These are phyloP conservation scores for Labroides dimidiatus DNA, from an alignment of 2,797 vertebrate species.

Conservation along the genomic window DNA sequence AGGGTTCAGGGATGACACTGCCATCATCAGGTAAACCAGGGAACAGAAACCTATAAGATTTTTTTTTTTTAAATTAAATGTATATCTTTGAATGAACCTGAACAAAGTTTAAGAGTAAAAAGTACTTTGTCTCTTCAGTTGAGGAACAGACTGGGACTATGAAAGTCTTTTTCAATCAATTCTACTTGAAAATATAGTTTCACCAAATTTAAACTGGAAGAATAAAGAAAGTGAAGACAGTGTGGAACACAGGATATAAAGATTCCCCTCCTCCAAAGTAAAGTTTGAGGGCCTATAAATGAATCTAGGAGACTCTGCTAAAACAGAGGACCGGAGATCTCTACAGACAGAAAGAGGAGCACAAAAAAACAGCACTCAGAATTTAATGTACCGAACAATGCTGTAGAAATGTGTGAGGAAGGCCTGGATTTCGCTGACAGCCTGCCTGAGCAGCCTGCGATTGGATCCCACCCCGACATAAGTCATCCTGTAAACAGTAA, in stretches of 20 bases:
- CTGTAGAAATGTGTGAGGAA: slow-evolving; percentile 93
- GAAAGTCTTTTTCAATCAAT: too few species aligned
- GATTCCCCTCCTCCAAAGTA: too few species aligned
- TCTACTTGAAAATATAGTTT: too few species aligned
- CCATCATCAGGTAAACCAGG: slow-evolving; percentile 96
- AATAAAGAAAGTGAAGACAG: too few species aligned
- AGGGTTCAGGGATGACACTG: slow-evolving; percentile 85
- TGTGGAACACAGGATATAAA: too few species aligned
- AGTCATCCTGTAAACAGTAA: slow-evolving; percentile 97
- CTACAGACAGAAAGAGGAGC: not conserved
- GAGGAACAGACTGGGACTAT: too few species aligned
- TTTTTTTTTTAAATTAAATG: not conserved
- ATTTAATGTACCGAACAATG: slow-evolving; percentile 86
- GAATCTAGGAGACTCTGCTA: not conserved
- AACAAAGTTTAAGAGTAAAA: too few species aligned
- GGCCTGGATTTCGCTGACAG: slow-evolving; percentile 94
- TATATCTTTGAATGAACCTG: not conserved
- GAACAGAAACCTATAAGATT: slow-evolving; percentile 92
- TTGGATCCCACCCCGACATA: slow-evolving; percentile 97
- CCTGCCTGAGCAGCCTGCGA: slow-evolving; percentile 90
- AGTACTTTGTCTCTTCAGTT: too few species aligned
- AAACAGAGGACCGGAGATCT: not conserved
- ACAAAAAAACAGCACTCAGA: too few species aligned
- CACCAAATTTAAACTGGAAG: too few species aligned
- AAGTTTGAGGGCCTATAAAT: not conserved